phyloP scores from a whole-genome alignment of 2,113 vertebrate genomes.

The Pituophis catenifer region DNA sequence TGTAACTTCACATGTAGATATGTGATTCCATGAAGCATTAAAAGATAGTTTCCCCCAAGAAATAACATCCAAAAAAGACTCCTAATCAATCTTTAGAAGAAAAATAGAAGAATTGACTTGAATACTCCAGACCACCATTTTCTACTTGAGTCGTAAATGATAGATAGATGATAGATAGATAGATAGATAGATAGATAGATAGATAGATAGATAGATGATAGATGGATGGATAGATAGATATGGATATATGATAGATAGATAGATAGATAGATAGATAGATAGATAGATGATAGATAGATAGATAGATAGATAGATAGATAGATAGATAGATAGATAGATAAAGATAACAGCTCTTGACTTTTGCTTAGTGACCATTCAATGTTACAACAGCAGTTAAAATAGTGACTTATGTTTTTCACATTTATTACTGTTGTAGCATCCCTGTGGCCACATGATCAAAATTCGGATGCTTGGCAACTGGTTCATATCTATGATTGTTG shows the following conservation, averaged over 20 bases:
- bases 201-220: too few relatives aligned
- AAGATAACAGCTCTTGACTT: background rate
- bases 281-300: too few relatives aligned
- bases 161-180: too few relatives aligned
- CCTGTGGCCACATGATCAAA: background rate
- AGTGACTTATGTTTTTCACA: background rate
- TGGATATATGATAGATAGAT: too few relatives aligned
- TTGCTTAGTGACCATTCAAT: background rate
- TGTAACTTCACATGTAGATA: background rate
- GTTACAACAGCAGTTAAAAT: background rate
- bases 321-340: too few relatives aligned
- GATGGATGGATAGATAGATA: too few relatives aligned
- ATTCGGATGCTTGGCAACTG: background rate
- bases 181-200: too few relatives aligned
- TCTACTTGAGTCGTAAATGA: background rate
- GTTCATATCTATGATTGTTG: background rate
- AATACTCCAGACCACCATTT: background rate
- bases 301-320: too few relatives aligned
- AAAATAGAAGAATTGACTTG: background rate
- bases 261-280: too few relatives aligned
- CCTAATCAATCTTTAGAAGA: background rate
- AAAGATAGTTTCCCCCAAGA: background rate
- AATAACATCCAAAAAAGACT: background rate
- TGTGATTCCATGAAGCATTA: background rate
- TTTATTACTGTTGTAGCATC: background rate